Base-by-base conservation (phyloP, 2,113 vertebrate genomes). In the Pelvicachromis taeniatus region DNA sequence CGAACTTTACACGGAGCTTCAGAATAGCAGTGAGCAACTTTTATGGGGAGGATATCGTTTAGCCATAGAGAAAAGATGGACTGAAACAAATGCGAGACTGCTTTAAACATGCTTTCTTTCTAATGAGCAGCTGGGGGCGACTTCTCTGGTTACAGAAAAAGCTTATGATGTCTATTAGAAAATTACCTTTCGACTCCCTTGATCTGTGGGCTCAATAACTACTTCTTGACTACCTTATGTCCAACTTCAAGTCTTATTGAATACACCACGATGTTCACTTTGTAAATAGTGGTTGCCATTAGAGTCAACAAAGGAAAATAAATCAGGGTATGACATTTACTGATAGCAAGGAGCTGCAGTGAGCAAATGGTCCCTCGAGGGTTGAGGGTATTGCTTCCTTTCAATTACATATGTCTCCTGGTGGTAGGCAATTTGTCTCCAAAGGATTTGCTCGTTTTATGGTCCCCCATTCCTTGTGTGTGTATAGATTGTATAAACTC, bases 11-110 rank as follows among this genome's bases (percentile, higher is more conserved):
- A 48, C 23, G n/a, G 55, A 31, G 45, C 56, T 87, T 84, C 82
- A 85, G 75, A 59, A 42, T 81, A 84, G 85, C 86, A 59, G 73
- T 48, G 73, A 85, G 68, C 50, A 45, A 65, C 54, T 58, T 58
- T 63, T 31, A 65, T 9, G 13, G 26, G 17, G 73, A 78, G 29
- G 77, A 85, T 85, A 82, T 23, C 3, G 17, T 16, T 52, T 65
- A 78, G 73, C 78, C 59, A 33, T n/a, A n/a, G 21, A 19, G 9
- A 58, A 23, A 31, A 29, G 9, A 29, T 45, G 70, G 70, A 9
- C 79, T 31, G 42, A 75, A 50, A 50, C 9, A 29, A 75, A 75
- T 50, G 9, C 14, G 29, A 29, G 16, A 50, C 9, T 75, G 26
- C 9, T 16, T 75, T 50, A 75, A 50, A 50, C 42, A 10, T 50